phyloP scores from a whole-genome alignment of 2,888 invertebrate genomes.

The Xanthia icteritia region DNA sequence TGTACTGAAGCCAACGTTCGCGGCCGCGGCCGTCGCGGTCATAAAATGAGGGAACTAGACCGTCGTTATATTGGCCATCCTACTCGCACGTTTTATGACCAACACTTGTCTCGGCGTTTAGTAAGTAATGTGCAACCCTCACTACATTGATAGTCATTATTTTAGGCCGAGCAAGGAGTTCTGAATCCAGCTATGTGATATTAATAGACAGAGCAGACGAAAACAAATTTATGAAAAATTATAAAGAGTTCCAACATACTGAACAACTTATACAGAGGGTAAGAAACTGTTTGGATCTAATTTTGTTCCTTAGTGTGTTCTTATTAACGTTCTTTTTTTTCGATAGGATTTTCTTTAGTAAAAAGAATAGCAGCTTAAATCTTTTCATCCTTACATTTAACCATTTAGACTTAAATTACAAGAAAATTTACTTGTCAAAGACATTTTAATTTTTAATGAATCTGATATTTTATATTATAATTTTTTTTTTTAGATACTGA shows the following conservation, averaged over 20 bases:
- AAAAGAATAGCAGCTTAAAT: background rate
- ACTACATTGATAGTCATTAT: conserved; percentile 23
- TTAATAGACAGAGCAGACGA: conserved; percentile 82
- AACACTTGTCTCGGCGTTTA: background rate
- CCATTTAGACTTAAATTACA: background rate
- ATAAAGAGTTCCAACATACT: conserved; percentile 84
- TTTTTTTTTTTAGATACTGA: conserved; percentile 84
- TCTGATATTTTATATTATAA: background rate
- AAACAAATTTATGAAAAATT: conserved; percentile 76
- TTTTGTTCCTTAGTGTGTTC: background rate
- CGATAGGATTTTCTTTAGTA: background rate
- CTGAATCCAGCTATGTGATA: conserved; percentile 91
- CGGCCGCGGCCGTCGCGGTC: background rate
- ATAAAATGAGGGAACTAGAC: background rate
- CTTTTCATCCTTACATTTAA: background rate
- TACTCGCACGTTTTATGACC: background rate
- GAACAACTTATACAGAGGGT: conserved; percentile 89
- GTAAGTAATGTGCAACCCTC: background rate
- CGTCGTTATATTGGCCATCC: background rate
- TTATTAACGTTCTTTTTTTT: background rate
- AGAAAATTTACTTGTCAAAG: background rate
- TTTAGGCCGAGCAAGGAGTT: conserved; percentile 93
- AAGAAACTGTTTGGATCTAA: conserved; percentile 46
- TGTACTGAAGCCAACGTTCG: background rate
- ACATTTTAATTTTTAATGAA: background rate